A percentile compares a stretch with the other conserved stretches of the same genome.
These are phyloP conservation scores for Dicerorhinus sumatrensis DNA, from an alignment of 2,113 vertebrate genomes.

Conservation along the genomic window DNA sequence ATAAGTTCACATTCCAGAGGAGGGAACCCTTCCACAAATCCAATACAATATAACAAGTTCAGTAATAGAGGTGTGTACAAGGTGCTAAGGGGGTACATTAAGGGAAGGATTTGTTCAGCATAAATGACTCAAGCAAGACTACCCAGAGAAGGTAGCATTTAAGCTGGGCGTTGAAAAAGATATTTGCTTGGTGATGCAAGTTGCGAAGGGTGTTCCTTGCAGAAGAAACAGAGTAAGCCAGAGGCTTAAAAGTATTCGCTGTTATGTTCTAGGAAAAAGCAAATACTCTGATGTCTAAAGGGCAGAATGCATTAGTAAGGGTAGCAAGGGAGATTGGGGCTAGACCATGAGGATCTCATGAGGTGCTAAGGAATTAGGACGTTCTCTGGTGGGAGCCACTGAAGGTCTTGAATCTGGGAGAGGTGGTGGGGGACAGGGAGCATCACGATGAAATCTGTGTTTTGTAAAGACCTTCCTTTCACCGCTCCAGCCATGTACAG, in stretches of 20 bases:
- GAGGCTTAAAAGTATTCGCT: neutral
- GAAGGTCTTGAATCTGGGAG: neutral
- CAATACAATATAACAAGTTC: neutral
- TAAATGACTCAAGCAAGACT: neutral
- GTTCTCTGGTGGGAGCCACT: neutral
- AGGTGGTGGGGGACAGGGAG: rapidly evolving
- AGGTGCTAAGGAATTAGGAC: neutral
- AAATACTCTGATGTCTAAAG: neutral
- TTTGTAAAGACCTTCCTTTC: neutral
- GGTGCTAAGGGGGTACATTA: neutral
- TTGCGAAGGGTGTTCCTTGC: neutral
- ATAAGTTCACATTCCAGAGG: neutral
- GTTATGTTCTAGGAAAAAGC: neutral
- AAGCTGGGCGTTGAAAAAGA: neutral
- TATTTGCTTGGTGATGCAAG: neutral
- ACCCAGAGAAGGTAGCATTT: neutral
- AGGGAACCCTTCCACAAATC: neutral
- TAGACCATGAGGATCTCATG: no score
- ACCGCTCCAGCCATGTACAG: neutral
- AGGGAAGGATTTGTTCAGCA: neutral
- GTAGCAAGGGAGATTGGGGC: neutral
- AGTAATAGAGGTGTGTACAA: neutral
- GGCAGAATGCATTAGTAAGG: neutral
- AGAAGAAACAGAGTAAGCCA: neutral
- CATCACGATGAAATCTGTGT: neutral